These are phyloP conservation scores for Anguilla obscura DNA, from an alignment of 2,797 vertebrate genomes.

Conservation along the genomic window DNA sequence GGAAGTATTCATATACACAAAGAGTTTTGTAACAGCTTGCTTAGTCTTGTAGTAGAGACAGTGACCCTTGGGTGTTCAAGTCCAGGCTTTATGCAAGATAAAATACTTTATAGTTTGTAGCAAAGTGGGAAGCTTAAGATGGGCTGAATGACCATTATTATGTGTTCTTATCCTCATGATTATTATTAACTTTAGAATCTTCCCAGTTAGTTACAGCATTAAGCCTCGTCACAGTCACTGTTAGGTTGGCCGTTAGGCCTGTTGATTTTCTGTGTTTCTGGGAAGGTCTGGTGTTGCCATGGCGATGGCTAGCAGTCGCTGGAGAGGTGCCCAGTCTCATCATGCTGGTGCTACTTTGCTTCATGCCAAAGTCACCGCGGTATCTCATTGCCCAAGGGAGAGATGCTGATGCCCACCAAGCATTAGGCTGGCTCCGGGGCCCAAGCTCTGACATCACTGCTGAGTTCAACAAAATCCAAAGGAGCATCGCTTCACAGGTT, in stretches of 20 bases:
- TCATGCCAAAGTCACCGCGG: slow-evolving; percentile 91
- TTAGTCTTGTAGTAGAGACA: too few species aligned
- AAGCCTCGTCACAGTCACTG: not conserved
- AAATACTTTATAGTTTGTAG: too few species aligned
- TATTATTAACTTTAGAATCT: not conserved
- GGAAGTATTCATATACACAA: too few species aligned
- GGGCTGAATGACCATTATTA: too few species aligned
- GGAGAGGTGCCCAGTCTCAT: slow-evolving; percentile 78
- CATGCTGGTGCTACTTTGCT: slow-evolving; percentile 81
- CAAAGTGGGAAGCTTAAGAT: too few species aligned
- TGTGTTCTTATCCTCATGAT: not conserved
- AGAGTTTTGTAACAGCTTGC: too few species aligned
- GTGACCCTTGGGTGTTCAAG: too few species aligned
- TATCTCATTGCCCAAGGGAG: slow-evolving; percentile 82
- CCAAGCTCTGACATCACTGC: slow-evolving; percentile 60
- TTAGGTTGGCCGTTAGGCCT: not conserved
- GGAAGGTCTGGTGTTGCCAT: slow-evolving; percentile 80
- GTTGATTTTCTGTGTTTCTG: slow-evolving; percentile 2
- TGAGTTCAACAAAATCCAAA: slow-evolving; percentile 76
- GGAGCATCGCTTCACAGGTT: slow-evolving; percentile 75
- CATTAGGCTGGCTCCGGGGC: slow-evolving; percentile 84
- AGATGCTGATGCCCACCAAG: slow-evolving; percentile 69
- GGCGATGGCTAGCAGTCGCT: slow-evolving; percentile 88
- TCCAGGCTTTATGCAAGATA: too few species aligned
- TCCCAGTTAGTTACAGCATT: not conserved